A percentile compares a stretch with the other conserved stretches of the same genome.
Evolutionary conservation across 2,113 vertebrate genomes (phyloP).

Genomic region (Spea bombifrons): DNA sequence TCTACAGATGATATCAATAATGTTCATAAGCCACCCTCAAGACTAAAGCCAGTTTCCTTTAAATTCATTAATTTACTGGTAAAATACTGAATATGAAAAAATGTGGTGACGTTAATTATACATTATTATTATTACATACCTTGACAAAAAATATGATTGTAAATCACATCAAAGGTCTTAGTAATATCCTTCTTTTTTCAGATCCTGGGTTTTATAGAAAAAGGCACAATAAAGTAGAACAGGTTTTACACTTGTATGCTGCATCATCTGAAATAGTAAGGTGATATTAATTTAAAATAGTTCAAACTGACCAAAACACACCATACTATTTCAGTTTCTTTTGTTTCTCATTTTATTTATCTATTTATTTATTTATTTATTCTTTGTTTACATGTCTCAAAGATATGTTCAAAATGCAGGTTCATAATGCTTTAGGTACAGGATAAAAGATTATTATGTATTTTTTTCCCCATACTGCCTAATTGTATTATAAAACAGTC

Average conservation of each 20-base stretch:
- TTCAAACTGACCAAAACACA: slow-evolving; percentile 5
- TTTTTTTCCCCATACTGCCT: slow-evolving; percentile 71
- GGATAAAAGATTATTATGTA: slow-evolving; percentile 55
- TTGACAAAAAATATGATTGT: background rate
- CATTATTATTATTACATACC: no score
- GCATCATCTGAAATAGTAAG: slow-evolving; percentile 37
- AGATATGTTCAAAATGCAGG: slow-evolving; percentile 58
- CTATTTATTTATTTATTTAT: slow-evolving; percentile 23
- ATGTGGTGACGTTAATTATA: no score
- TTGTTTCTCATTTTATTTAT: slow-evolving; percentile 40
- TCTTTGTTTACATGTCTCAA: slow-evolving; percentile 23
- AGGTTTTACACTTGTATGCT: slow-evolving; percentile 3
- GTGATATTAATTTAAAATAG: slow-evolving; percentile 16
- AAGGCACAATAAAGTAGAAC: slow-evolving; percentile 3
- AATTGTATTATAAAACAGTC: slow-evolving; percentile 55
- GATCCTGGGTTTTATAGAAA: background rate
- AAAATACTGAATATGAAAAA: no score
- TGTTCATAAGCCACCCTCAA: background rate
- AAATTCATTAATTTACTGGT: no score
- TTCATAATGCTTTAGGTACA: slow-evolving; percentile 57
- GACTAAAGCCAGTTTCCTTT: background rate
- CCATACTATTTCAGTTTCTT: slow-evolving; percentile 30
- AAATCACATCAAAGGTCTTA: background rate
- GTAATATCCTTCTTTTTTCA: background rate
- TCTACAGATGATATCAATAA: background rate